Conservation (phyloP, 2,797 vertebrate species). For the Morus bassanus region DNA sequence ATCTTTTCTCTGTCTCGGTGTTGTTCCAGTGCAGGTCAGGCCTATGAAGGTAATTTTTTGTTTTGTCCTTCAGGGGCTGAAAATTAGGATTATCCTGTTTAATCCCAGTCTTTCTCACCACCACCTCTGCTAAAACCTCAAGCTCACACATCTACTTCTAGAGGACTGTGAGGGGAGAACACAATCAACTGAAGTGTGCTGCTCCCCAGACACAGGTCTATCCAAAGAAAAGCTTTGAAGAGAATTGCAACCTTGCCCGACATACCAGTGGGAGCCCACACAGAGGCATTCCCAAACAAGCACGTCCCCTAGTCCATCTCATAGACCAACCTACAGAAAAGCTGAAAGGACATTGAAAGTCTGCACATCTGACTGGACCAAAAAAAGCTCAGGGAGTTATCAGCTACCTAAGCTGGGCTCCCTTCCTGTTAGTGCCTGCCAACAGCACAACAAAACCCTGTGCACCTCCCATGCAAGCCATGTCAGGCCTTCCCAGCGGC, state of each 20-base stretch:
- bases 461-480: rapidly evolving
- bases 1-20: neutral
- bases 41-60: neutral
- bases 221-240: neutral
- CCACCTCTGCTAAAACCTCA: neutral
- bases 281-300: neutral
- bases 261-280: neutral
- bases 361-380: neutral
- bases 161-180: neutral
- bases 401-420: neutral
- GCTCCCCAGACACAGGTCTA: neutral
- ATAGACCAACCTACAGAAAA: neutral
- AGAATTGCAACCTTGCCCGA: neutral
- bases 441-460: neutral
- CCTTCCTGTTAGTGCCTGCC: neutral
- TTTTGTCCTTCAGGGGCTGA: neutral
- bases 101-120: neutral
- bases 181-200: neutral
- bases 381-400: neutral
- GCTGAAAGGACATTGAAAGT: neutral
- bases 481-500: neutral
- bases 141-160: neutral
- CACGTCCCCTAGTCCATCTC: neutral
- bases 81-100: neutral
- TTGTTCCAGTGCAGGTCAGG: neutral